Evolutionary conservation across 2,888 invertebrate genomes (phyloP).

Genomic region (Noctua janthina): DNA sequence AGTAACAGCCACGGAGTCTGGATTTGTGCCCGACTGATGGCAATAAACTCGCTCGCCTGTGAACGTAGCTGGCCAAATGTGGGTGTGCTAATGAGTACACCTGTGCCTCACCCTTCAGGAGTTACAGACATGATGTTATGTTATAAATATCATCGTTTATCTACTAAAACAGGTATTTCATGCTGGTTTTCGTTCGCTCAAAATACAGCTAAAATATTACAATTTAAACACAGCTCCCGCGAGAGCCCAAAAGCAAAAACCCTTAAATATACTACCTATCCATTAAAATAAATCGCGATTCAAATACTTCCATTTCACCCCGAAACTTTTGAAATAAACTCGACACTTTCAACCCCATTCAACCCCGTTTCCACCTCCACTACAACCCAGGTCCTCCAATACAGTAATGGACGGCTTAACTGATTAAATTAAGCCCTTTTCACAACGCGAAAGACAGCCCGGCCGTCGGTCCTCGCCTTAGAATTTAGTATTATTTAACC

Average conservation of each 20-base stretch:
- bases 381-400: constrained; percentile 35
- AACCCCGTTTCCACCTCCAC: constrained; percentile 29
- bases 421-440: constrained; percentile 58
- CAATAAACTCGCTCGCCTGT: too few species aligned
- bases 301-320: constrained; percentile 29
- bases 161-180: neutral
- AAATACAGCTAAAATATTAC: constrained; percentile 10
- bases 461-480: constrained; percentile 32
- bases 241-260: neutral
- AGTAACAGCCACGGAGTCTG: too few species aligned
- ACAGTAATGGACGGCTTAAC: constrained; percentile 53
- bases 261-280: constrained; percentile 11
- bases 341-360: constrained; percentile 33
- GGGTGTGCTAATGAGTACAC: too few species aligned
- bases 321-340: constrained; percentile 32
- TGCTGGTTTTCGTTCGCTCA: too few species aligned
- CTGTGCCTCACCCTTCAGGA: too few species aligned
- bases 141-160: neutral
- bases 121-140: too few species aligned
- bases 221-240: neutral
- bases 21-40: too few species aligned
- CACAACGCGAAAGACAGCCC: constrained; percentile 34
- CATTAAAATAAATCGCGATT: constrained; percentile 29
- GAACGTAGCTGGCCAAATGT: too few species aligned
- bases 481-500: constrained; percentile 19